Conservation (phyloP, 2,888 invertebrate species). For the Cheilosia urbana region DNA sequence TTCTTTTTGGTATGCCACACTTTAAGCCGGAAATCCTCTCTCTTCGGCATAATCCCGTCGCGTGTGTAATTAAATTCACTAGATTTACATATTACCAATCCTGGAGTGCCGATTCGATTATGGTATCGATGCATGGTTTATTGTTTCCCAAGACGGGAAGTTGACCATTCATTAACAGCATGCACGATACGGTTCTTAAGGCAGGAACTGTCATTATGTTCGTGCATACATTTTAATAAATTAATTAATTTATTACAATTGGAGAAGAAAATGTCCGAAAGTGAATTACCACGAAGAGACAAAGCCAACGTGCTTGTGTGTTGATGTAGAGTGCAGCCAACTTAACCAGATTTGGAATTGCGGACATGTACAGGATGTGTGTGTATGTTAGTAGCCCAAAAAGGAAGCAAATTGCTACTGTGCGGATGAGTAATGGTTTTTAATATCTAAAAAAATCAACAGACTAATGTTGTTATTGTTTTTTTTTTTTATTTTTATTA, state of each 20-base stretch:
- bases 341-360: conserved; percentile 40
- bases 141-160: conserved; percentile 22
- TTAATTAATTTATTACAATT: conserved; percentile 20
- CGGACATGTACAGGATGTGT: conserved; percentile 49
- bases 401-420: conserved; percentile 44
- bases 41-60: background rate
- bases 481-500: conserved; percentile 33
- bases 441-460: conserved; percentile 10
- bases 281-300: conserved; percentile 29
- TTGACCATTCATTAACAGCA: conserved; percentile 18
- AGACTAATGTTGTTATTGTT: background rate
- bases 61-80: conserved; percentile 2
- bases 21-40: conserved; percentile 40
- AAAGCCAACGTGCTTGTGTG: background rate
- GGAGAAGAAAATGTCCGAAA: conserved; percentile 8
- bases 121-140: conserved; percentile 8
- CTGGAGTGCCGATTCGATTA: conserved; percentile 12
- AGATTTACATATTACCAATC: background rate
- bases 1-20: conserved; percentile 22
- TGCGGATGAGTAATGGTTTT: conserved; percentile 57
- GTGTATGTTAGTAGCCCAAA: conserved; percentile 21
- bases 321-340: conserved; percentile 34
- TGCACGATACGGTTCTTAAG: conserved; percentile 29
- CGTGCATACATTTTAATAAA: conserved; percentile 47
- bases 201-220: conserved; percentile 29